Evolutionary conservation across 1,140 invertebrate species (phyloP).

Genomic region (Anagrus nilaparvatae): DNA sequence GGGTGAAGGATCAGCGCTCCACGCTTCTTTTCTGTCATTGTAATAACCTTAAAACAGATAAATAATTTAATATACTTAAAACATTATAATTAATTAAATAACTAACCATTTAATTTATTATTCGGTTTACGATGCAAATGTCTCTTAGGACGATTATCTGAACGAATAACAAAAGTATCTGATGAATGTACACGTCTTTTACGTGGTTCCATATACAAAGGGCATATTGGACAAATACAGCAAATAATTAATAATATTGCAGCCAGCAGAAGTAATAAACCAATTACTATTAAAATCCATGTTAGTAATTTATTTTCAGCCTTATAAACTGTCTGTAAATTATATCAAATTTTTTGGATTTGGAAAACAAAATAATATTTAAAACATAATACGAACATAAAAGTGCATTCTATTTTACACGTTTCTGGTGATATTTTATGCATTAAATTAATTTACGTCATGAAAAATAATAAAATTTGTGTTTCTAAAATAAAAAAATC

Average conservation of each 20-base stretch:
- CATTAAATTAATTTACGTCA: too few relatives aligned
- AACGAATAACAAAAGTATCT: conserved; percentile 55
- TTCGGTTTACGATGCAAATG: conserved; percentile 30
- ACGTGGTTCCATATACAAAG: conserved; percentile 65
- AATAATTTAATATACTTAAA: conserved; percentile 3
- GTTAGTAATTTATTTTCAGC: conserved; percentile 60
- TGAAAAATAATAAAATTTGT: not conserved
- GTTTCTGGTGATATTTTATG: too few relatives aligned
- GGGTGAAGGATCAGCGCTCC: conserved; percentile 62
- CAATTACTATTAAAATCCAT: conserved; percentile 65
- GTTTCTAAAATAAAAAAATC: not conserved
- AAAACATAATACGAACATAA: too few relatives aligned
- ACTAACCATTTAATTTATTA: conserved; percentile 22
- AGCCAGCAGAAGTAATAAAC: conserved; percentile 59
- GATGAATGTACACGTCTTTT: conserved; percentile 64
- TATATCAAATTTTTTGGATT: conserved; percentile 1
- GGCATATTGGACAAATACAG: conserved; percentile 72
- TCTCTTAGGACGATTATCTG: conserved; percentile 30
- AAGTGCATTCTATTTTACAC: too few relatives aligned
- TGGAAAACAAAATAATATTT: too few relatives aligned
- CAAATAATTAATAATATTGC: conserved; percentile 62
- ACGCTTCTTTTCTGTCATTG: conserved; percentile 61
- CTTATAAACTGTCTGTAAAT: conserved; percentile 51
- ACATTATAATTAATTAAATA: not conserved
- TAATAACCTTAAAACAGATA: conserved; percentile 44